Conservation (phyloP, 2,797 vertebrate species). For the Rhynchotus rufescens region DNA sequence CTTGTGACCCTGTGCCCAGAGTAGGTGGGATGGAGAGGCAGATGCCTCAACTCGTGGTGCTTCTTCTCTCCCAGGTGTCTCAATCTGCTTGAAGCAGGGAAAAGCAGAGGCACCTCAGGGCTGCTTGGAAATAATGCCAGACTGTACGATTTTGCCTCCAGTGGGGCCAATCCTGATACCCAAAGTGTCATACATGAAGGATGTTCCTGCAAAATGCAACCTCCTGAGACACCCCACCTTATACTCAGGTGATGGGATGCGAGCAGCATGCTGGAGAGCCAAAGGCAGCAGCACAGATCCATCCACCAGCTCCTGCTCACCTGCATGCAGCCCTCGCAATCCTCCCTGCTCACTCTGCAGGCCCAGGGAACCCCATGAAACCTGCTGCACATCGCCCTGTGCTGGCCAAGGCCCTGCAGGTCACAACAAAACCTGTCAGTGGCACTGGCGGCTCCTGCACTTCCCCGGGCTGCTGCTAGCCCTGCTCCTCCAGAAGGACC, state of each 20-base stretch:
- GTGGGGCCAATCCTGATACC: neutral
- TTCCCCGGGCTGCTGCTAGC: neutral
- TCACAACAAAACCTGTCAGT: no score
- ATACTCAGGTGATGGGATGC: neutral
- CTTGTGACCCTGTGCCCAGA: neutral
- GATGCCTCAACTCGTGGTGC: fast-evolving
- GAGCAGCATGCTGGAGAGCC: no score
- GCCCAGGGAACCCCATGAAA: no score
- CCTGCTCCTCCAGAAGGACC: neutral
- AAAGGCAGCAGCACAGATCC: no score
- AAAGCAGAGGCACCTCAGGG: fast-evolving
- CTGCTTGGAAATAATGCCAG: neutral
- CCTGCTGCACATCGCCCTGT: no score
- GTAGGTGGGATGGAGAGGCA: neutral
- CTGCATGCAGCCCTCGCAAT: no score
- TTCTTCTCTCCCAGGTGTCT: neutral
- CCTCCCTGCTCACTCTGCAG: no score
- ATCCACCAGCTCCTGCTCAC: no score
- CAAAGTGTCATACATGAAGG: neutral
- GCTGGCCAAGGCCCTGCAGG: no score
- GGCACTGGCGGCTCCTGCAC: no score
- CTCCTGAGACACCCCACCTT: neutral
- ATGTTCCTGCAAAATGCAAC: neutral
- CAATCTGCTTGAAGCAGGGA: neutral
- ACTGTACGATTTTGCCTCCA: neutral